A percentile compares a stretch with the other conserved stretches of the same genome.
These are phyloP conservation scores for Desoria tigrina DNA, from an alignment of 2,888 invertebrate genomes.

Conservation along the genomic window DNA sequence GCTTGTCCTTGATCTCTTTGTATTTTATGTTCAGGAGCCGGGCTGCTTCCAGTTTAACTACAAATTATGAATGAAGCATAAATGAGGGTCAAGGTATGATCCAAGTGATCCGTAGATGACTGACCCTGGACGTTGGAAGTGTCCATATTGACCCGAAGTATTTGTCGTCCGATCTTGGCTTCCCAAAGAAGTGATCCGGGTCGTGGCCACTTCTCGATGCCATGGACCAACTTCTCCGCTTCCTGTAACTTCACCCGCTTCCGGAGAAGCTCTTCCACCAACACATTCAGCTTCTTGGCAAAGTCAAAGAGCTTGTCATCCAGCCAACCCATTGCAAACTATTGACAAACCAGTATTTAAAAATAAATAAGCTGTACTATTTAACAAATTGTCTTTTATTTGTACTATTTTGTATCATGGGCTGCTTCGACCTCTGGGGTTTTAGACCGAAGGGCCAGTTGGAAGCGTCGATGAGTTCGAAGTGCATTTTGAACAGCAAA, in stretches of 20 bases:
- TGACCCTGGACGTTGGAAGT: no score
- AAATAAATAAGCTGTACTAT: neutral
- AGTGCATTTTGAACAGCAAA: constrained; percentile 47
- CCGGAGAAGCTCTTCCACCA: constrained; percentile 28
- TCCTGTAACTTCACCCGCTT: constrained; percentile 40
- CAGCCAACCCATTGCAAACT: constrained; percentile 42
- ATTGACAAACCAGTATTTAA: neutral
- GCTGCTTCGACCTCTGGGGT: constrained; percentile 19
- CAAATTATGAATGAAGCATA: neutral
- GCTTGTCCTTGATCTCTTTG: constrained; percentile 36
- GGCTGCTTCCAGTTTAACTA: constrained; percentile 44
- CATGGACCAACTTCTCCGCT: constrained; percentile 31
- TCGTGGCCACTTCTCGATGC: constrained; percentile 45
- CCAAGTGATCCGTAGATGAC: no score
- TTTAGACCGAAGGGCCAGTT: constrained; percentile 32
- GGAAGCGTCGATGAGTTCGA: constrained; percentile 38
- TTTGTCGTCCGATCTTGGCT: constrained; percentile 15
- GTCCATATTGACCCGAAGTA: neutral
- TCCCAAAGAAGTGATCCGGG: constrained; percentile 47
- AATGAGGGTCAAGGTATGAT: no score
- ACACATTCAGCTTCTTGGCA: constrained; percentile 38
- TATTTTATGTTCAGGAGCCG: constrained; percentile 41
- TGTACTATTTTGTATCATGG: neutral
- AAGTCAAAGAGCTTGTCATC: constrained; percentile 50
- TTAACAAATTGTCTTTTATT: no score